These are phyloP conservation scores for Eptatretus burgeri DNA, from an alignment of 2,113 vertebrate genomes.

Conservation along the genomic window DNA sequence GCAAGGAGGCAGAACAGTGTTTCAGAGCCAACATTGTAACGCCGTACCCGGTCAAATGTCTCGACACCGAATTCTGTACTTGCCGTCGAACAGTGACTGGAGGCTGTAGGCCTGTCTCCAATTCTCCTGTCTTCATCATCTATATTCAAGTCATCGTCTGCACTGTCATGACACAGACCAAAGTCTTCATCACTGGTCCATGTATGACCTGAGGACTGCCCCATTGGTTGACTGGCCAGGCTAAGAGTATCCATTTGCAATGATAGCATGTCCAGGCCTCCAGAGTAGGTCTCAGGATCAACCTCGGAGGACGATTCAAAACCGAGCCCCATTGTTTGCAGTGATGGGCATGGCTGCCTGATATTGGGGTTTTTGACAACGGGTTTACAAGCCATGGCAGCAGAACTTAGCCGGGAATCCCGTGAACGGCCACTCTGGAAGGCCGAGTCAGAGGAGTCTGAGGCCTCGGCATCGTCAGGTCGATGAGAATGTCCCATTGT, in stretches of 20 bases:
- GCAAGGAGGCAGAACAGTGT: conserved; percentile 45
- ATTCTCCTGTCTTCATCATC: too few species aligned
- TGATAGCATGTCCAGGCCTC: conserved; percentile 69
- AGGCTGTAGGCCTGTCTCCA: too few species aligned
- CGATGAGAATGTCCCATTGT: background rate
- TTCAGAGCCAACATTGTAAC: conserved; percentile 45
- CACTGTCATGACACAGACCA: background rate
- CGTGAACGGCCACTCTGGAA: conserved; percentile 72
- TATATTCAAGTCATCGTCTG: too few species aligned
- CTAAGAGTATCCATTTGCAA: conserved; percentile 92
- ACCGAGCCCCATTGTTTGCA: too few species aligned
- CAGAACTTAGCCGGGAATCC: conserved; percentile 60
- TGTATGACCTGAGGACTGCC: conserved; percentile 54
- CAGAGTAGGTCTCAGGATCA: conserved; percentile 33
- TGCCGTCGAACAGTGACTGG: too few species aligned
- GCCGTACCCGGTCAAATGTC: conserved; percentile 15
- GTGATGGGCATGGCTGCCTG: conserved; percentile 22
- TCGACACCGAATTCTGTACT: too few species aligned
- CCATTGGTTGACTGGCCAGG: conserved; percentile 66
- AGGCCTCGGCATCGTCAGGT: conserved; percentile 50
- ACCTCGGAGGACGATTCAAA: conserved; percentile 12
- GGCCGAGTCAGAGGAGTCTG: conserved; percentile 69
- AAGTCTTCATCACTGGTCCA: conserved; percentile 48
- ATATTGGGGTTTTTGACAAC: conserved; percentile 23
- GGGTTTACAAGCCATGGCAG: conserved; percentile 38